phyloP scores from a whole-genome alignment of 2,113 vertebrate species.

The Gymnarchus niloticus region DNA sequence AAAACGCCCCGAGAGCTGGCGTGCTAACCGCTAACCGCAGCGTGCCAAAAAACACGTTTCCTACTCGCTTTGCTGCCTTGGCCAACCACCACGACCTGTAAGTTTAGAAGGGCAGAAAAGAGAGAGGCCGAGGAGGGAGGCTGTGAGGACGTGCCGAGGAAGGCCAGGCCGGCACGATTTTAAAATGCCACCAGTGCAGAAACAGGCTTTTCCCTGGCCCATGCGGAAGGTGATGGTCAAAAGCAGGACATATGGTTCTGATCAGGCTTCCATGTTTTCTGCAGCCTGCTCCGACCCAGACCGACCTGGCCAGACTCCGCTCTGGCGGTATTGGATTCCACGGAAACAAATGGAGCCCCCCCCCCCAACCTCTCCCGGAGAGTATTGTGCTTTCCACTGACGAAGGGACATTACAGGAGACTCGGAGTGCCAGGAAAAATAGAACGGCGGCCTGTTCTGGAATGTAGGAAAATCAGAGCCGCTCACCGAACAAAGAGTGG shows the following conservation, averaged over 20 bases:
- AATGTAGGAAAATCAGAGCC: constrained; percentile 49
- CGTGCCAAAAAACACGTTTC: constrained; percentile 55
- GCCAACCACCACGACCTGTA: constrained; percentile 48
- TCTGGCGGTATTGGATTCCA: constrained; percentile 53
- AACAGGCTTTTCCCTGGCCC: constrained; percentile 47
- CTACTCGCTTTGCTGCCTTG: constrained; percentile 51
- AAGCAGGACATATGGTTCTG: constrained; percentile 60
- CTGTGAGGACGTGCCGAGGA: constrained; percentile 34
- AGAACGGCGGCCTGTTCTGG: constrained; percentile 43
- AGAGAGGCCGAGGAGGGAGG: constrained; percentile 1
- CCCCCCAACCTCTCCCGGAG: constrained; percentile 44
- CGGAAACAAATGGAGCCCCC: constrained; percentile 58
- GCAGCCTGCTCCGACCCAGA: constrained; percentile 42
- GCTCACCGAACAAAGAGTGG: constrained; percentile 45
- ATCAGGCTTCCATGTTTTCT: constrained; percentile 62
- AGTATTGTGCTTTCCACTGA: constrained; percentile 52
- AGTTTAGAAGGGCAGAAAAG: neutral
- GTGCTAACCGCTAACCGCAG: constrained; percentile 26
- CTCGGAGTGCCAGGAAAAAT: constrained; percentile 53
- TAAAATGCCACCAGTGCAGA: constrained; percentile 56
- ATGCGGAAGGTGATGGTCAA: constrained; percentile 47
- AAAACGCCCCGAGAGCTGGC: constrained; percentile 43
- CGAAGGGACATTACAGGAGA: constrained; percentile 44
- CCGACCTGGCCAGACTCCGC: constrained; percentile 49
- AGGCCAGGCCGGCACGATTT: constrained; percentile 42